Evolutionary conservation across 1,140 invertebrate genomes (phyloP), one percentile per base, ranked within the genome.

Genomic region (Popillia japonica): DNA sequence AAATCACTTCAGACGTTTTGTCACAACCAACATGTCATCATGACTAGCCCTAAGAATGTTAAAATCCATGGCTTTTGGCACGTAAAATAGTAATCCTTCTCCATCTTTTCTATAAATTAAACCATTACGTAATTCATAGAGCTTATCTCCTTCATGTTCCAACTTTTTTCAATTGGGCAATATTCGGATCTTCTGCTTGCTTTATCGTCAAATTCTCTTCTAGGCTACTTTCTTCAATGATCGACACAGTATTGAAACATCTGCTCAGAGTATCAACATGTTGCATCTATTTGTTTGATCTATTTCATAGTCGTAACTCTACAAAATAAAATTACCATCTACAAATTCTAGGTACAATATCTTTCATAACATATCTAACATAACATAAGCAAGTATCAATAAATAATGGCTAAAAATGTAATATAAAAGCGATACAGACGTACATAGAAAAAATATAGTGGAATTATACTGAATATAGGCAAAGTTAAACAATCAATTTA

Each of bases 231-330:
- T 48, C 73, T 22, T 44, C 40, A 11, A 75, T 14, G 17, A 75
- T 3, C 8, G 7, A 23, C 9, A 75, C 27, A 2, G 20, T 22
- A 10, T n/a, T 44, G 9, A 20, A 61, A 61, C 59, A 61, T 0
- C 83, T 72, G 23, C 83, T 83, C 0, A 83, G 61, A 0, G 78
- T 59, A 79, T 85, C 83, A 3, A 80, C 82, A 55, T 84, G 81
- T 23, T 41, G 20, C 77, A 83, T 82, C 23, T 23, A 68, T 8
- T 27, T 42, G 8, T 78, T 76, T 6, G 77, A 2, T 9, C 81
- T 7, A 84, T 77, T 0, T 10, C 42, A 55, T 79, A 84, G 27
- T 80, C 59, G 64, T 77, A 84, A 23, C 82, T 78, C 73, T 82
- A 41, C 83, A n/a, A n/a, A n/a, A n/a, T n/a, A n/a, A n/a, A n/a